phyloP scores from a whole-genome alignment of 1,140 invertebrate species.

The Tyrophagus putrescentiae region DNA sequence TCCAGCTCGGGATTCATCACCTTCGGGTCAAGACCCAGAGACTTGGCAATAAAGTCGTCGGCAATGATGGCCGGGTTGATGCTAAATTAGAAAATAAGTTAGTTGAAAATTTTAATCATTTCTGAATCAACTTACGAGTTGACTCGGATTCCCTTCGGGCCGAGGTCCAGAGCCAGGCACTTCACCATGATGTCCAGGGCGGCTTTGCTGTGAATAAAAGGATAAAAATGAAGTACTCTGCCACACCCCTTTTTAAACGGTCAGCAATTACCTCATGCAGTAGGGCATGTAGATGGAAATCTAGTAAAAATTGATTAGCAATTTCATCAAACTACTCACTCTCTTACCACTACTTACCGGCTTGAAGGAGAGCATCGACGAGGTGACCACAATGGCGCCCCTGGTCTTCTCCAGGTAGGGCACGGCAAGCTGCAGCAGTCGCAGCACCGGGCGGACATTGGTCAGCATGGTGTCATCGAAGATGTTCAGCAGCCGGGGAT shows the following conservation, averaged over 20 bases:
- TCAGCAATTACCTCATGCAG: conserved; percentile 33
- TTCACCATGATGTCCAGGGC: conserved; percentile 34
- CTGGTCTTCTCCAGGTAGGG: conserved; percentile 3
- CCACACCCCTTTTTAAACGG: conserved; percentile 33
- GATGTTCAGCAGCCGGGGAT: neutral
- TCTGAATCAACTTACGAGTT: too few relatives aligned
- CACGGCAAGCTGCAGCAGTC: neutral
- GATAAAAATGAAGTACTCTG: too few relatives aligned
- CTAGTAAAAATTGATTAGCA: neutral
- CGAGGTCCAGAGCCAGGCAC: conserved; percentile 34
- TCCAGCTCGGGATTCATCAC: neutral
- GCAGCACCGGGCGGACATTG: neutral
- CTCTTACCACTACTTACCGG: neutral
- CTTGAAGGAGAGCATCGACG: neutral
- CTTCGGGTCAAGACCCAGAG: conserved; percentile 1
- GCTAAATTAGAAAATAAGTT: neutral
- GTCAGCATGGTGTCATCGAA: conserved; percentile 12
- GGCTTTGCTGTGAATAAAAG: too few relatives aligned
- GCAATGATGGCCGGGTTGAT: neutral
- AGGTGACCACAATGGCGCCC: conserved; percentile 6
- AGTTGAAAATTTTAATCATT: too few relatives aligned
- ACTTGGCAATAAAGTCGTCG: neutral
- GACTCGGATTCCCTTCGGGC: conserved; percentile 29
- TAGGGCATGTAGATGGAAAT: conserved; percentile 26
- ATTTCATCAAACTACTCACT: neutral